These are phyloP conservation scores for Anabacerthia variegaticeps DNA, from an alignment of 2,797 vertebrate genomes.

Conservation along the genomic window DNA sequence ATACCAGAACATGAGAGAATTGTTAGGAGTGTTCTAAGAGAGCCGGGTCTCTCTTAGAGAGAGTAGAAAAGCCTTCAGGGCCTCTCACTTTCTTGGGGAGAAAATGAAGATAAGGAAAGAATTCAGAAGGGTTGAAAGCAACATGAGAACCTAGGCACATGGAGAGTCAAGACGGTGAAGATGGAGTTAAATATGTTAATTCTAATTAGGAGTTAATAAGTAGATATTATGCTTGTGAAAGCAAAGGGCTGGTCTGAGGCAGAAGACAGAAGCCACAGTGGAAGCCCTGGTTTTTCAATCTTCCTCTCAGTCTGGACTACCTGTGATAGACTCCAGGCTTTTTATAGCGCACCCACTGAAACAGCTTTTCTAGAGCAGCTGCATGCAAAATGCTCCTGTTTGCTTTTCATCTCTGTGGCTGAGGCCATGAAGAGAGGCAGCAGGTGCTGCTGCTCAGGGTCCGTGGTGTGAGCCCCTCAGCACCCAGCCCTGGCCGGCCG, in stretches of 20 bases:
- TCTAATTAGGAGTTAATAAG: not conserved
- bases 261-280: not conserved
- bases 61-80: not conserved
- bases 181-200: not conserved
- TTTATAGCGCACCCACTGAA: not conserved
- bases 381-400: not conserved
- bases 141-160: not conserved
- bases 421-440: not conserved
- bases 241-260: not conserved
- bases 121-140: not conserved
- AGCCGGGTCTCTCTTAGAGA: not conserved
- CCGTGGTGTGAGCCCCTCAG: fast-evolving
- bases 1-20: slow-evolving; percentile 53
- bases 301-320: not conserved
- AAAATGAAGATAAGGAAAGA: not conserved
- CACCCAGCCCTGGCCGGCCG: fast-evolving
- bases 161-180: not conserved
- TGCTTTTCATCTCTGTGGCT: not conserved
- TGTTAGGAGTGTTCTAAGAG: slow-evolving; percentile 34
- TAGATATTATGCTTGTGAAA: not conserved
- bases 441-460: not conserved
- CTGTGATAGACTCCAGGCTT: not conserved
- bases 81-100: not conserved
- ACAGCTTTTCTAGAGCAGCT: not conserved
- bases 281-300: not conserved